Conservation (phyloP, 2,797 vertebrate species). For the Ceryle rudis region DNA sequence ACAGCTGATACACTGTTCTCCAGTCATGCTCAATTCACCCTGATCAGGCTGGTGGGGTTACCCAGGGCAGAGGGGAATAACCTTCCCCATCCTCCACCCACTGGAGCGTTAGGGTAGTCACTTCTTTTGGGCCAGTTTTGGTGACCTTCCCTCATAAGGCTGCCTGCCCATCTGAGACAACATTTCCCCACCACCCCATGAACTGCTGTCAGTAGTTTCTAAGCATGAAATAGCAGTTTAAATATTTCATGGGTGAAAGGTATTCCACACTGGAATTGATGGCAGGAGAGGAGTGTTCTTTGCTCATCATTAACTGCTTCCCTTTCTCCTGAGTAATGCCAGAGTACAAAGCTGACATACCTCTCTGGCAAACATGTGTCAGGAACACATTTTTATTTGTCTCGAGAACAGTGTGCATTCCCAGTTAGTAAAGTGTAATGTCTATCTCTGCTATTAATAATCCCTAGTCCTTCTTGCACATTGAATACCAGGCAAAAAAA, state of each 20-base stretch:
- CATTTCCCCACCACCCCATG: neutral
- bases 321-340: neutral
- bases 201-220: neutral
- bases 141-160: neutral
- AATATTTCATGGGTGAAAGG: neutral
- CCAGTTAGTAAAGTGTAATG: neutral
- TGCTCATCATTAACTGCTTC: neutral
- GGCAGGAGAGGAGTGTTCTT: neutral
- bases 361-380: neutral
- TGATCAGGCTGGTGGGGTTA: rapidly evolving
- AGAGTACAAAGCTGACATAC: neutral
- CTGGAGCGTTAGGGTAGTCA: neutral
- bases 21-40: rapidly evolving
- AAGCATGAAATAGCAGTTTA: neutral
- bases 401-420: neutral
- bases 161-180: neutral
- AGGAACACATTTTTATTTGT: neutral
- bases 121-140: neutral
- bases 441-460: neutral
- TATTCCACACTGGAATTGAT: neutral
- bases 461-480: neutral
- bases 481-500: neutral
- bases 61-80: neutral
- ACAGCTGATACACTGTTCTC: rapidly evolving
- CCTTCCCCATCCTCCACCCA: neutral